Evolutionary conservation across 2,888 invertebrate species (phyloP).

Genomic region (Sminthurinus aureus): DNA sequence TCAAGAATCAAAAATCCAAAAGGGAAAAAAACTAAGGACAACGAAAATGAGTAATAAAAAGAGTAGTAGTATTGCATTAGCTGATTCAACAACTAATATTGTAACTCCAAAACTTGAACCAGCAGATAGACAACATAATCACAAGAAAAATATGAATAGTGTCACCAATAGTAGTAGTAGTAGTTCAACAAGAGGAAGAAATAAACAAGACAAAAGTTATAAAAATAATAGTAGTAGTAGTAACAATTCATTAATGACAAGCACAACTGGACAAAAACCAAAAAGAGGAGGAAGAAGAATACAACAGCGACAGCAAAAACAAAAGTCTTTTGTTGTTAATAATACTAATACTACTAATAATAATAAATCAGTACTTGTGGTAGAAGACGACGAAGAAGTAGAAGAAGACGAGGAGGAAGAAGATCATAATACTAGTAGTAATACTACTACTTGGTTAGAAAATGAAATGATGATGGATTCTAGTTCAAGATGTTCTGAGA

Average conservation of each 20-base stretch:
- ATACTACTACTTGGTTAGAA: not conserved
- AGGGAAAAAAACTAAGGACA: not conserved
- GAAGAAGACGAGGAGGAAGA: not conserved
- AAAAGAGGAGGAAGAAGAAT: not conserved
- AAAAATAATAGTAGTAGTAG: not conserved
- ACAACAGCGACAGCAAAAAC: not conserved
- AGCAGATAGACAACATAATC: not conserved
- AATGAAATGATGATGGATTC: slow-evolving; percentile 44
- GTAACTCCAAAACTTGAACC: slow-evolving; percentile 5
- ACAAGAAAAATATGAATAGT: no score
- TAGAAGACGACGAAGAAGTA: not conserved
- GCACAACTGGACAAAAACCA: not conserved
- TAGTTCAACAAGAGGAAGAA: not conserved
- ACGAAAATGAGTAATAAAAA: slow-evolving; percentile 29
- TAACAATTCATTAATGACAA: no score
- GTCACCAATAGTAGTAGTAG: not conserved
- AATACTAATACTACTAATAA: no score
- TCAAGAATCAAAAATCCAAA: no score
- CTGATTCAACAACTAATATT: slow-evolving; percentile 49
- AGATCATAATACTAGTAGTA: not conserved
- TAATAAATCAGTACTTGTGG: not conserved
- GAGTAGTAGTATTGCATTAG: slow-evolving; percentile 45
- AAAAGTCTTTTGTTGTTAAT: not conserved
- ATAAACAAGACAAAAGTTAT: not conserved
- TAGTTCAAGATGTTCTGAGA: slow-evolving; percentile 51